Percentiles rank a stretch among this genome's conserved stretches.
Conservation (phyloP, 2,113 vertebrate genomes). For the Upupa epops region DNA sequence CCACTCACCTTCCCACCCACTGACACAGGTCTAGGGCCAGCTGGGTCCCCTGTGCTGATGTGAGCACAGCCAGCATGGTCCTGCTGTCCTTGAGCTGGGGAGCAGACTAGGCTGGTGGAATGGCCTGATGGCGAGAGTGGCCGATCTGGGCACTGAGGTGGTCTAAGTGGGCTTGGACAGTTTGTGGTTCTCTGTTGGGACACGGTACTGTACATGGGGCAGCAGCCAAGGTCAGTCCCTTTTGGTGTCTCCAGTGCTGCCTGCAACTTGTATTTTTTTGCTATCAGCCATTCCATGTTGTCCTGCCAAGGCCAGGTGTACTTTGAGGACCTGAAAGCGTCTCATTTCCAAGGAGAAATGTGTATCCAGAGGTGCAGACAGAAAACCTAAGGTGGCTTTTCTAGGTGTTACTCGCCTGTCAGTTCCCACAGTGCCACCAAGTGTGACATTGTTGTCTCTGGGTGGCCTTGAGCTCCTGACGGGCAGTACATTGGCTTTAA, state of each 20-base stretch:
- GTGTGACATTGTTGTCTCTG: neutral
- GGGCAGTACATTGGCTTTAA: neutral
- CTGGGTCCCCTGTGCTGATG: neutral
- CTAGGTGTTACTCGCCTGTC: neutral
- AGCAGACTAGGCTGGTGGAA: neutral
- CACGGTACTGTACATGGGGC: accelerated
- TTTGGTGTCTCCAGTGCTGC: neutral
- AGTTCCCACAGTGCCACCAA: neutral
- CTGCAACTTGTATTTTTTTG: neutral
- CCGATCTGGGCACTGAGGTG: neutral
- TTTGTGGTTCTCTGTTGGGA: neutral
- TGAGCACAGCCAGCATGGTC: neutral
- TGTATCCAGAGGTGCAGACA: neutral
- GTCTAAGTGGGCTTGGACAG: neutral
- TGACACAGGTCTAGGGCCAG: neutral
- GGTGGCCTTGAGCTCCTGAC: neutral
- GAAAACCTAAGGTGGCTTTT: neutral
- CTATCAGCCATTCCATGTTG: accelerated
- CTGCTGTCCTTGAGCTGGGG: accelerated
- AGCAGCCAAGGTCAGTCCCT: neutral
- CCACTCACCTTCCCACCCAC: accelerated
- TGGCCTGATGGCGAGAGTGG: neutral
- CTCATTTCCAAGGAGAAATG: neutral
- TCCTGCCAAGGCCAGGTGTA: accelerated
- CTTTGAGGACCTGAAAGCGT: neutral